Conservation (phyloP, 1,140 invertebrate genomes). For the Ladona fulva region DNA sequence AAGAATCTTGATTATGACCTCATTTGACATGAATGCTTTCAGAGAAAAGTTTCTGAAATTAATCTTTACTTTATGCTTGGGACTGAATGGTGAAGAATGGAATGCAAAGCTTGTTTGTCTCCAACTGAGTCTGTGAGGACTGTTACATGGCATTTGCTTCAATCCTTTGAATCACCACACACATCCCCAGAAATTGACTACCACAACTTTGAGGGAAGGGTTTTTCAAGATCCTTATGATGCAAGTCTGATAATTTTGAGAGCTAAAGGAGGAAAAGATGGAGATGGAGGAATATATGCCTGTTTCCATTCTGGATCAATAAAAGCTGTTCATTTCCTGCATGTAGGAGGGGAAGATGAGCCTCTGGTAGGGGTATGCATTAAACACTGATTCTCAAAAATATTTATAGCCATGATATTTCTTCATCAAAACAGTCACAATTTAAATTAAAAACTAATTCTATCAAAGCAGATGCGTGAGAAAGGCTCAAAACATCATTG, state of each 20-base stretch:
- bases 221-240: background rate
- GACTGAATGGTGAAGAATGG: constrained; percentile 31
- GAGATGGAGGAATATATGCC: constrained; percentile 41
- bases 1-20: constrained; percentile 18
- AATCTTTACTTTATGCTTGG: too few species aligned
- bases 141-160: background rate
- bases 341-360: constrained; percentile 35
- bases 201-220: background rate
- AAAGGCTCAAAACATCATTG: too few species aligned
- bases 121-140: constrained; percentile 28
- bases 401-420: too few species aligned
- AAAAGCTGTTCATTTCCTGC: constrained; percentile 37
- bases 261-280: background rate
- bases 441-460: too few species aligned
- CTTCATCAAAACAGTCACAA: too few species aligned
- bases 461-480: too few species aligned
- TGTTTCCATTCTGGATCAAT: constrained; percentile 37
- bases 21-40: background rate
- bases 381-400: too few species aligned
- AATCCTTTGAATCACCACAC: background rate
- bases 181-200: background rate
- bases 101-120: constrained; percentile 43
- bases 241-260: background rate
- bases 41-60: background rate
- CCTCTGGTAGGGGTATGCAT: constrained; percentile 22